Conservation (phyloP, 2,113 vertebrate genomes). For the Xenopus laevis region DNA sequence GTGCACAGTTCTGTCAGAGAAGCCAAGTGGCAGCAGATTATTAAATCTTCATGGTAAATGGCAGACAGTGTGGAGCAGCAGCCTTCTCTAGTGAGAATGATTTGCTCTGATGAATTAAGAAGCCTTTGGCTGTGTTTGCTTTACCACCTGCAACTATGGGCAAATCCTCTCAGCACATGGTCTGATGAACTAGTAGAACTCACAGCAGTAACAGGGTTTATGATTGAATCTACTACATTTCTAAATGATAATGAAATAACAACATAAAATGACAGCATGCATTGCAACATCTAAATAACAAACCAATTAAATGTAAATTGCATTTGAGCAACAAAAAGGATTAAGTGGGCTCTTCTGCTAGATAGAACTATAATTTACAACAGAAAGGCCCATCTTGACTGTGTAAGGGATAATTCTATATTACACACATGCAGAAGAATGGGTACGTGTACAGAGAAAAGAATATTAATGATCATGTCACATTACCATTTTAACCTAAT, state of each 20-base stretch:
- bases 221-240: no score
- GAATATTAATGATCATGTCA: conserved; percentile 17
- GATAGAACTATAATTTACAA: not conserved
- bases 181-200: no score
- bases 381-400: not conserved
- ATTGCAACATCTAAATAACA: conserved; percentile 9
- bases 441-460: conserved; percentile 9
- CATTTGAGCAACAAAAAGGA: conserved; percentile 4
- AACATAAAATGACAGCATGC: not conserved
- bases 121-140: no score
- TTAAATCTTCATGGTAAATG: no score
- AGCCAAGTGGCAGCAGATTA: no score
- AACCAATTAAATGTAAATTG: conserved; percentile 15
- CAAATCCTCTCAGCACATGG: no score
- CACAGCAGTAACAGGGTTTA: no score
- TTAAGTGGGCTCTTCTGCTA: not conserved
- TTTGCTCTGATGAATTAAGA: no score
- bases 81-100: no score
- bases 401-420: not conserved
- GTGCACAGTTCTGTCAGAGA: no score
- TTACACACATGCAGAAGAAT: not conserved
- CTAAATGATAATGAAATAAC: conserved; percentile 16
- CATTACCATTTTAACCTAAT: conserved; percentile 25
- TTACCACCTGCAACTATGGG: no score
- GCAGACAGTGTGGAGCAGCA: no score